Percentiles rank a stretch among this genome's conserved stretches.
phyloP scores from a whole-genome alignment of 2,888 invertebrate species.

The Rotaria sp. region DNA sequence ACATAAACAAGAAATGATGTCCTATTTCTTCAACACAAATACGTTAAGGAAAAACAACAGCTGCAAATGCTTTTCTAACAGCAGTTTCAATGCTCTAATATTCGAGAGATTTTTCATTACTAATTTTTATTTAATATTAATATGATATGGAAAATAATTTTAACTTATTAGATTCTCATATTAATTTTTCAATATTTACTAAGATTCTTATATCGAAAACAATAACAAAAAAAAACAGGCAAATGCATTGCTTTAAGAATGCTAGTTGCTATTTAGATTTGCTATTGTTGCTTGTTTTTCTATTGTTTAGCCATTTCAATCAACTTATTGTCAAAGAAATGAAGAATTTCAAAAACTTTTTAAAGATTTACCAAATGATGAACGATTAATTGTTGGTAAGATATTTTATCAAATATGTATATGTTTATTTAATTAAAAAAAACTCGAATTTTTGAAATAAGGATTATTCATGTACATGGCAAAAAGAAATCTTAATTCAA shows the following conservation, averaged over 20 bases:
- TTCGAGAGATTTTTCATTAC: not conserved
- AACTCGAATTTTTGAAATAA: no score
- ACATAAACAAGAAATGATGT: not conserved
- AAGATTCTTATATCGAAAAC: no score
- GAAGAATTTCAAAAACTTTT: conserved; percentile 40
- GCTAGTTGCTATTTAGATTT: no score
- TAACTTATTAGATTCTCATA: no score
- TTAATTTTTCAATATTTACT: not conserved
- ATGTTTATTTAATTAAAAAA: no score
- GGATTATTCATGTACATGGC: conserved; percentile 95
- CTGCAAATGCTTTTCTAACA: not conserved
- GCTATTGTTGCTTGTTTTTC: not conserved
- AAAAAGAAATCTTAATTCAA: conserved; percentile 87
- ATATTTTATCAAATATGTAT: conserved; percentile 44
- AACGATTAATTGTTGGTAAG: conserved; percentile 28
- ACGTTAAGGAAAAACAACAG: not conserved
- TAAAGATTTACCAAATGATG: conserved; percentile 19
- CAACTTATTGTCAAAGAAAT: conserved; percentile 38
- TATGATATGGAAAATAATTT: no score
- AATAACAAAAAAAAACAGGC: no score
- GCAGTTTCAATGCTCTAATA: not conserved
- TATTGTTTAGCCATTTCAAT: conserved; percentile 32
- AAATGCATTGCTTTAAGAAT: no score
- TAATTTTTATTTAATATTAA: no score
- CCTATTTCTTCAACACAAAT: not conserved